phyloP scores from a whole-genome alignment of 2,113 vertebrate species.

The Psephotus haematonotus region DNA sequence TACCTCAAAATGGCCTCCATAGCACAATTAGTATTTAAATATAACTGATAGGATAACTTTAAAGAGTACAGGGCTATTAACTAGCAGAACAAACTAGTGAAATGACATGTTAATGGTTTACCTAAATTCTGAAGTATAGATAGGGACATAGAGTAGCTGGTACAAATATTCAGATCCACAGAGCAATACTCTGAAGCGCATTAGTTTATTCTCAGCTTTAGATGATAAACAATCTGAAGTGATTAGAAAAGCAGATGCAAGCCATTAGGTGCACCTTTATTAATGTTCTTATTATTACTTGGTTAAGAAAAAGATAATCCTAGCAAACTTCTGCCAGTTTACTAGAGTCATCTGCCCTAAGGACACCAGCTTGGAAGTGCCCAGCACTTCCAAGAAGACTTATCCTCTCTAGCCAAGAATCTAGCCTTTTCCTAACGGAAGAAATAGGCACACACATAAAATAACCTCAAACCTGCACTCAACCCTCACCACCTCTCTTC shows the following conservation, averaged over 20 bases:
- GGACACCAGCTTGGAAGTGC: neutral
- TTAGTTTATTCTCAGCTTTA: neutral
- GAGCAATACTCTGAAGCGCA: neutral
- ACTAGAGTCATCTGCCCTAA: neutral
- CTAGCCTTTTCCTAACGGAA: neutral
- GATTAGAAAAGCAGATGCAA: neutral
- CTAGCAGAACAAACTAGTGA: neutral
- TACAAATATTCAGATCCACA: neutral
- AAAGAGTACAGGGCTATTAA: neutral
- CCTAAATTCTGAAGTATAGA: neutral
- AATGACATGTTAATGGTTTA: neutral
- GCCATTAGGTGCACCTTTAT: neutral
- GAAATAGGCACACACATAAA: conserved; percentile 21
- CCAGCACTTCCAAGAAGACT: neutral
- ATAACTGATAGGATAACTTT: neutral
- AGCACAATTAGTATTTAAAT: neutral
- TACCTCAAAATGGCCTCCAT: neutral
- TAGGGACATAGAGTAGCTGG: neutral
- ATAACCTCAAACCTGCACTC: neutral
- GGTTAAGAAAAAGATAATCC: conserved; percentile 17
- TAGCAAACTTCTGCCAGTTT: neutral
- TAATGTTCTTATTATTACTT: neutral
- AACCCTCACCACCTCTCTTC: neutral
- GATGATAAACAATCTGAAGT: neutral
- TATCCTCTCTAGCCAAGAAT: conserved; percentile 8